Evolutionary conservation across 2,888 invertebrate genomes (phyloP).

Genomic region (Drosophila glabriapex): DNA sequence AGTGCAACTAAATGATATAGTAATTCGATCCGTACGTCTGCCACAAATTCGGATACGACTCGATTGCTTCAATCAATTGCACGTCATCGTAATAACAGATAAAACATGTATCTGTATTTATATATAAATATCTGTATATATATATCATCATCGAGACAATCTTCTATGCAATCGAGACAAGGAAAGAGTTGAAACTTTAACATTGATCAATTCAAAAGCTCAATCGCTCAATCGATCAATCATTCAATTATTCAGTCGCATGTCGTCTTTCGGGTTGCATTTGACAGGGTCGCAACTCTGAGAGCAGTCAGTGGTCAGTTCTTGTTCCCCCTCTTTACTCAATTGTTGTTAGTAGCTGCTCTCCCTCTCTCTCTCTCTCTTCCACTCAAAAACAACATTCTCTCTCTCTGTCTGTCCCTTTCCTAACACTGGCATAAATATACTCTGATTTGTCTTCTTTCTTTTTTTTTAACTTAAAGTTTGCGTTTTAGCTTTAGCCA

Average conservation of each 20-base stretch:
- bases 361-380: not conserved
- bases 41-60: not conserved
- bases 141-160: no score
- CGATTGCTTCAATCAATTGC: not conserved
- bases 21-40: no score
- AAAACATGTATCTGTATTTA: not conserved
- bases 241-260: slow-evolving; percentile 1
- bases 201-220: not conserved
- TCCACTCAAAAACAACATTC: not conserved
- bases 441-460: slow-evolving; percentile 22
- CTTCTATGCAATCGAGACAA: not conserved
- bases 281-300: slow-evolving; percentile 11
- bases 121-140: no score
- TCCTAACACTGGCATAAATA: slow-evolving; percentile 71
- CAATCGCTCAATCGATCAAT: slow-evolving; percentile 5
- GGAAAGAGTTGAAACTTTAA: not conserved
- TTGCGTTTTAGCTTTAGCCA: slow-evolving; percentile 81
- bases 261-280: not conserved
- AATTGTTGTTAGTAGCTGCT: slow-evolving; percentile 17
- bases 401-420: slow-evolving; percentile 13
- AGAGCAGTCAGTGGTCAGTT: slow-evolving; percentile 9
- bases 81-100: not conserved
- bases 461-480: slow-evolving; percentile 66
- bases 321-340: not conserved
- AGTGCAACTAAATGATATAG: no score